These are phyloP conservation scores for Anabacerthia variegaticeps DNA, from an alignment of 2,797 vertebrate species.

Conservation along the genomic window DNA sequence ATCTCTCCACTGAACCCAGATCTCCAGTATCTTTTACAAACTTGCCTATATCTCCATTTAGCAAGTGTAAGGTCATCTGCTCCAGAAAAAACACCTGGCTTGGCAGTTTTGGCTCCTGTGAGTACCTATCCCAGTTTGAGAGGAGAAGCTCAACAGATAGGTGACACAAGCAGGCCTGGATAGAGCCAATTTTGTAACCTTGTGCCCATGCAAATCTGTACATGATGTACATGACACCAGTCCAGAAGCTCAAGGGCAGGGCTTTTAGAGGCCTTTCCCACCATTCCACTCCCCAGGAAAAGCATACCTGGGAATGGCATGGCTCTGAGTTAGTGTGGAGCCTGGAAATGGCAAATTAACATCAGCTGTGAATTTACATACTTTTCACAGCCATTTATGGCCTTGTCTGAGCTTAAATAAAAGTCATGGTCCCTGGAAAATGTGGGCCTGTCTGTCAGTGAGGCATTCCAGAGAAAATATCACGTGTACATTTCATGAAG, in stretches of 20 bases:
- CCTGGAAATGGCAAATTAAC: slow-evolving; percentile 50
- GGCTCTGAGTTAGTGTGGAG: neutral
- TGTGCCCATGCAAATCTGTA: neutral
- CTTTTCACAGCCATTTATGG: slow-evolving; percentile 23
- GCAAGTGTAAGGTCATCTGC: neutral
- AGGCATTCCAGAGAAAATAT: slow-evolving; percentile 64
- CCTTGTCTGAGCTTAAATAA: slow-evolving; percentile 21
- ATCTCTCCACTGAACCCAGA: neutral
- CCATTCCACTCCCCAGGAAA: neutral
- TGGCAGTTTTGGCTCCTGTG: neutral
- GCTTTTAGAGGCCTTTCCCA: neutral
- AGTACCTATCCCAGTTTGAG: neutral
- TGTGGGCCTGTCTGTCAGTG: neutral
- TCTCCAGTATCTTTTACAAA: neutral
- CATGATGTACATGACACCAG: neutral
- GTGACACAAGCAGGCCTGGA: neutral
- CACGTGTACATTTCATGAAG: slow-evolving; percentile 35
- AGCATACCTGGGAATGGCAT: neutral
- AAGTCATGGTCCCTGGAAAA: slow-evolving; percentile 41
- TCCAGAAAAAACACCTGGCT: neutral
- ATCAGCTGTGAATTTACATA: neutral
- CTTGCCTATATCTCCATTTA: neutral
- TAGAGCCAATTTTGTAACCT: neutral
- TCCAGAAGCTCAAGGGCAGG: neutral
- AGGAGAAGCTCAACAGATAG: neutral